phyloP scores from a whole-genome alignment of 1,140 invertebrate genomes.

The Meloidogyne chitwoodi region DNA sequence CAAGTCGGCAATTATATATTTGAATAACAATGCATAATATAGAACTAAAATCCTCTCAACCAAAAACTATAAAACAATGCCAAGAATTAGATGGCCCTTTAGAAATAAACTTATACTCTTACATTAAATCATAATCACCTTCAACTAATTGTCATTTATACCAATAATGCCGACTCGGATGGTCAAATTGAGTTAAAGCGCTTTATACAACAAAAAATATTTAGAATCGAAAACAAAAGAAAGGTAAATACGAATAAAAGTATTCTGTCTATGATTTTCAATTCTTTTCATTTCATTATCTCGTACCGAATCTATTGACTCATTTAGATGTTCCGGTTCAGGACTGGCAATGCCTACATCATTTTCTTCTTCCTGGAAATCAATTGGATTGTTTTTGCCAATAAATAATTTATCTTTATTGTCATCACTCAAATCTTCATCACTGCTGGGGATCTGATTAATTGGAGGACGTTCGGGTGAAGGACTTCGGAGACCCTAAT shows the following conservation, averaged over 20 bases:
- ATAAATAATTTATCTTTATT: not conserved
- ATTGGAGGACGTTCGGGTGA: not conserved
- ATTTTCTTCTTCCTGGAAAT: not conserved
- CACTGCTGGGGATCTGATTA: not conserved
- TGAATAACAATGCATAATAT: no score
- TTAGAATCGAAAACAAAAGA: not conserved
- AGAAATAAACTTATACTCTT: no score
- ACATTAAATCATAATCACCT: no score
- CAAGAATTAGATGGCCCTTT: no score
- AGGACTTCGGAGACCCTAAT: not conserved
- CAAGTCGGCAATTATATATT: no score
- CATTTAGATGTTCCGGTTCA: constrained; percentile 5
- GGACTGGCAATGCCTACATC: constrained; percentile 1
- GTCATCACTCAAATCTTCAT: not conserved
- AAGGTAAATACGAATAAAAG: not conserved
- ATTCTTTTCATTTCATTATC: not conserved
- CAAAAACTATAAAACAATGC: no score
- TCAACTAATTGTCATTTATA: not conserved
- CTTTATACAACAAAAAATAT: not conserved
- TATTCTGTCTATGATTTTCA: not conserved
- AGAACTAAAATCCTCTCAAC: no score
- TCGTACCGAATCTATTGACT: not conserved
- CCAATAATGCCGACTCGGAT: not conserved
- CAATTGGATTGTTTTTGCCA: not conserved
- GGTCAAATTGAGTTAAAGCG: not conserved